These are phyloP conservation scores for Notodonta dromedarius DNA, from an alignment of 2,888 invertebrate species.

Conservation along the genomic window DNA sequence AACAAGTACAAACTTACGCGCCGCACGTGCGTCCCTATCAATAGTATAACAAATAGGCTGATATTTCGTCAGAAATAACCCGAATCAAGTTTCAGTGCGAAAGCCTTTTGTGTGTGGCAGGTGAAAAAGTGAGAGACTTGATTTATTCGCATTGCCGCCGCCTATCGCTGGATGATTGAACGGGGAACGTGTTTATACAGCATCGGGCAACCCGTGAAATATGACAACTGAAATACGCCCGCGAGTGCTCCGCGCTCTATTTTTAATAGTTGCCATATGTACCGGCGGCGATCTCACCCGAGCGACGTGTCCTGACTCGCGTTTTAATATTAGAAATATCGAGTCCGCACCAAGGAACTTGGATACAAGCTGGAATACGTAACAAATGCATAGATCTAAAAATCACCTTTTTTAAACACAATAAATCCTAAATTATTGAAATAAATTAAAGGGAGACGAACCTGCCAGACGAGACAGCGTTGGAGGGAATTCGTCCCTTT, in stretches of 20 bases:
- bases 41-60: conserved; percentile 84
- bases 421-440: too few relatives aligned
- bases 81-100: conserved; percentile 83
- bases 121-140: conserved; percentile 83
- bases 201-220: conserved; percentile 75
- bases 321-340: conserved; percentile 65
- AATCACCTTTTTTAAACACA: too few relatives aligned
- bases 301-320: conserved; percentile 55
- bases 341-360: conserved; percentile 16
- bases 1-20: conserved; percentile 82
- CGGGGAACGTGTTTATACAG: conserved; percentile 80
- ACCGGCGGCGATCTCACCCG: conserved; percentile 43
- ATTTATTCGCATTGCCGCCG: conserved; percentile 82
- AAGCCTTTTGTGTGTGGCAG: conserved; percentile 83
- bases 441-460: too few relatives aligned
- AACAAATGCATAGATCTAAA: too few relatives aligned
- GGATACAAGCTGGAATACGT: too few relatives aligned
- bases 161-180: conserved; percentile 82
- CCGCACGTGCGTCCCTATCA: conserved; percentile 81
- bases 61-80: conserved; percentile 84
- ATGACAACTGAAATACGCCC: conserved; percentile 73
- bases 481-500: too few relatives aligned
- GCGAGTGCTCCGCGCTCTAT: conserved; percentile 39
- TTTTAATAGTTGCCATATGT: conserved; percentile 45
- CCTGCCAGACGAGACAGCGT: too few relatives aligned